Base-by-base conservation (phyloP, 1,140 invertebrate species). In the Dreissena rostriformis region DNA sequence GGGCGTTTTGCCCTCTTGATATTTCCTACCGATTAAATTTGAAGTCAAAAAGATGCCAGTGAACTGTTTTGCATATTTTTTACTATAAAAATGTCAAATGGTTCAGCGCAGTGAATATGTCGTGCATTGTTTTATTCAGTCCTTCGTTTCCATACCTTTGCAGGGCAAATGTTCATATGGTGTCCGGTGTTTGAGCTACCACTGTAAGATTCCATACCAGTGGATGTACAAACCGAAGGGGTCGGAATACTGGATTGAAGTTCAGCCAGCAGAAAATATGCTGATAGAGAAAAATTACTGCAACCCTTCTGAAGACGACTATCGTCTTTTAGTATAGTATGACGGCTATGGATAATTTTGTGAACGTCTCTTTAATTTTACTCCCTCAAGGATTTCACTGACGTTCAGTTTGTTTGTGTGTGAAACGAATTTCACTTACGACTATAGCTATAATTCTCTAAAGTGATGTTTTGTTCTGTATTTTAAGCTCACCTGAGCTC, bases 191-290 rank as follows among this genome's bases (percentile, higher is more conserved):
- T 66, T 51, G 8, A 78, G 67, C 63, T 68, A 29, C 52, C 76
- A 78, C 39, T 24, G n/a, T 68, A 49, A 78, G 15, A 39, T 78
- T 19, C 76, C 65, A 10, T 78, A 78, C n/a, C 76, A 78, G 76
- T 78, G 76, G 76, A 39, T 52, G 51, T 78, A 52, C 26, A 78
- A 26, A 29, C 6, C 11, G 0, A 52, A 53, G 15, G n/a, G 24
- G 6, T 63, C 67, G 1, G 12, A 15, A 4, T 28, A 68, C 15
- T 78, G 76, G 76, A 12, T 28, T 12, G 26, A 39, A 11, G 6
- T 67, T 14, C 22, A 52, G 4, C 10, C 22, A 22, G 17, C 11
- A 28, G 49, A 51, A 19, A 67, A 78, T 24, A 0, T 53, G 22
- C 63, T 68, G 11, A 68, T 78, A 51, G 76, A 78, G 49, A 63